Evolutionary conservation across 2,888 invertebrate species (phyloP).

Genomic region (Microplitis manilae): DNA sequence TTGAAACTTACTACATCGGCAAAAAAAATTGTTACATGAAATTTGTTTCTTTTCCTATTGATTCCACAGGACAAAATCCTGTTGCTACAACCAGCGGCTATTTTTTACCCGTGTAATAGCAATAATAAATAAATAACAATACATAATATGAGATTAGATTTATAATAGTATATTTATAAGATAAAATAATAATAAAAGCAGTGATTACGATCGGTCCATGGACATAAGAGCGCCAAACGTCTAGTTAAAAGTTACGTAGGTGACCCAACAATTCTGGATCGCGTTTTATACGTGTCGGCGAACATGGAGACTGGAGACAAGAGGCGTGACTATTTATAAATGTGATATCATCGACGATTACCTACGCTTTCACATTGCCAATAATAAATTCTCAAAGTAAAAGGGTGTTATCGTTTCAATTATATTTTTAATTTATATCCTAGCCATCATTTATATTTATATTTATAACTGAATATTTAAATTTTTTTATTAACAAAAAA

Average conservation of each 20-base stretch:
- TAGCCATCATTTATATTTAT: not conserved
- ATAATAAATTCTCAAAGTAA: constrained; percentile 60
- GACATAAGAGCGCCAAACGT: not conserved
- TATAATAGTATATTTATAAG: no score
- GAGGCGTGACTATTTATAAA: constrained; percentile 69
- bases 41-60: no score
- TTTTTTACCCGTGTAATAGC: no score
- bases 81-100: no score
- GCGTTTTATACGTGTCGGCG: constrained; percentile 47
- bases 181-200: no score
- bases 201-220: no score
- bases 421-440: not conserved
- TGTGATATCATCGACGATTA: constrained; percentile 71
- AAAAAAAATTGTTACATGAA: no score
- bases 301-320: constrained; percentile 57
- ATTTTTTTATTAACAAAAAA: not conserved
- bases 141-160: not conserved
- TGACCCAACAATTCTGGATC: constrained; percentile 25
- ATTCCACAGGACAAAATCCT: no score
- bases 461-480: not conserved
- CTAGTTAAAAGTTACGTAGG: constrained; percentile 29
- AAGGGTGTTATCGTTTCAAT: constrained; percentile 38
- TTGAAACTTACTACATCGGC: no score
- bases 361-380: constrained; percentile 70
- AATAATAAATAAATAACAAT: not conserved